Percentiles rank a stretch among this genome's conserved stretches.
phyloP scores from a whole-genome alignment of 2,797 vertebrate genomes.

The Typhlichthys eigenmanni region DNA sequence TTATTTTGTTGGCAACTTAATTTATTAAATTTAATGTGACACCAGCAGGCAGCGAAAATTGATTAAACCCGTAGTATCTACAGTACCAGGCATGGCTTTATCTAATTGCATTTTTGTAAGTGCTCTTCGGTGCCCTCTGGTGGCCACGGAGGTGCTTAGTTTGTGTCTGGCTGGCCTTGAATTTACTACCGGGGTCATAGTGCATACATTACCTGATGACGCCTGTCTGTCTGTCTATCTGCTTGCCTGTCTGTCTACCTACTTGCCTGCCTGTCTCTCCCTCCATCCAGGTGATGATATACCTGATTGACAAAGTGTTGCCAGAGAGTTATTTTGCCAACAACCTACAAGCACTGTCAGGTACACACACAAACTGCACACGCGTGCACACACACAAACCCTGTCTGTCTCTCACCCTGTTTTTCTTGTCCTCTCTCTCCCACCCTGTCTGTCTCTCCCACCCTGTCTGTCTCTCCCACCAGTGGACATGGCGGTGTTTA shows the following conservation, averaged over 20 bases:
- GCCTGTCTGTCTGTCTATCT: background rate
- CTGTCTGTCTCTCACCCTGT: background rate
- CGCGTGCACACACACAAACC: background rate
- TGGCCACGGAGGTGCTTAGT: too few relatives aligned
- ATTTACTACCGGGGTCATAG: too few relatives aligned
- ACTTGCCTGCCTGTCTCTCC: background rate
- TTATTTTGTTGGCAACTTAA: too few relatives aligned
- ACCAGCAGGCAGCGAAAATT: too few relatives aligned
- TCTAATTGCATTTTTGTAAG: too few relatives aligned
- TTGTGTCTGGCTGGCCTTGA: too few relatives aligned
- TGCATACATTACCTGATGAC: background rate
- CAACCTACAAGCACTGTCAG: conserved; percentile 92
- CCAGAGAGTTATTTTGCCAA: conserved; percentile 99
- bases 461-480: background rate
- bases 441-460: background rate
- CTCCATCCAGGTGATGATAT: conserved; percentile 92
- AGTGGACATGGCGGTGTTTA: conserved; percentile 99
- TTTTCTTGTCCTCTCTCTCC: background rate
- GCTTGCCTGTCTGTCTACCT: background rate
- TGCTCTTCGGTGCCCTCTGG: too few relatives aligned
- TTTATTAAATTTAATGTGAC: too few relatives aligned
- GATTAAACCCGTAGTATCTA: too few relatives aligned
- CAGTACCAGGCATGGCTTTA: too few relatives aligned
- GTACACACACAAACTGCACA: conserved; percentile 32
- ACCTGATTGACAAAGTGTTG: conserved; percentile 97